Percentiles rank a stretch among this genome's conserved stretches.
These are phyloP conservation scores for Odontothrips loti DNA, from an alignment of 2,888 invertebrate genomes.

Conservation along the genomic window DNA sequence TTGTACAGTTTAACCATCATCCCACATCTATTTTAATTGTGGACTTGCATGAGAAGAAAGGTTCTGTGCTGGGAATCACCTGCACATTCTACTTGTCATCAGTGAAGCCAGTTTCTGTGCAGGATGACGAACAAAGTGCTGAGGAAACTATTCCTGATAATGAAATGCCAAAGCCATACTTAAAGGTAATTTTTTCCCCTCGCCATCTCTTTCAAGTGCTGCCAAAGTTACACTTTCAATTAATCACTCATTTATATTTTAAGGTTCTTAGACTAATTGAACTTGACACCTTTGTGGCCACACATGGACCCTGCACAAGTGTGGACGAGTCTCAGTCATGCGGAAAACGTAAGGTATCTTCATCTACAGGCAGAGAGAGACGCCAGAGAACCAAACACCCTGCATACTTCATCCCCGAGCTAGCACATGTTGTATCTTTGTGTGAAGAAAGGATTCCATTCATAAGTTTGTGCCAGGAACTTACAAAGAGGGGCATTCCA, in stretches of 20 bases:
- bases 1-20: not conserved
- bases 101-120: conserved; percentile 57
- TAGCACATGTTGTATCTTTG: conserved; percentile 95
- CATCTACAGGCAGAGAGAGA: conserved; percentile 35
- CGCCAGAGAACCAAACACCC: conserved; percentile 63
- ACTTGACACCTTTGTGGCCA: conserved; percentile 86
- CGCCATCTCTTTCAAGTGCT: not conserved
- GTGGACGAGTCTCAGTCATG: conserved; percentile 52
- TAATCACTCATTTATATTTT: conserved; percentile 29
- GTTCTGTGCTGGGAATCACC: conserved; percentile 66
- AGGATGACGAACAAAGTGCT: not conserved
- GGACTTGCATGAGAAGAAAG: conserved; percentile 77
- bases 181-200: not conserved
- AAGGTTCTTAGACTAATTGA: conserved; percentile 74
- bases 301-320: conserved; percentile 89
- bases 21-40: conserved; percentile 57
- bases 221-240: not conserved
- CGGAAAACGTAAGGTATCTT: conserved; percentile 40
- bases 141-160: not conserved
- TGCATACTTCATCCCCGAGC: conserved; percentile 89
- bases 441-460: conserved; percentile 94
- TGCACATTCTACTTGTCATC: conserved; percentile 70
- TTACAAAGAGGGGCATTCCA: not conserved
- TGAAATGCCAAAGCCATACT: conserved; percentile 8
- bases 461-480: conserved; percentile 76